These are phyloP conservation scores for Galerucella calmariensis DNA, from an alignment of 2,888 invertebrate genomes.

Conservation along the genomic window DNA sequence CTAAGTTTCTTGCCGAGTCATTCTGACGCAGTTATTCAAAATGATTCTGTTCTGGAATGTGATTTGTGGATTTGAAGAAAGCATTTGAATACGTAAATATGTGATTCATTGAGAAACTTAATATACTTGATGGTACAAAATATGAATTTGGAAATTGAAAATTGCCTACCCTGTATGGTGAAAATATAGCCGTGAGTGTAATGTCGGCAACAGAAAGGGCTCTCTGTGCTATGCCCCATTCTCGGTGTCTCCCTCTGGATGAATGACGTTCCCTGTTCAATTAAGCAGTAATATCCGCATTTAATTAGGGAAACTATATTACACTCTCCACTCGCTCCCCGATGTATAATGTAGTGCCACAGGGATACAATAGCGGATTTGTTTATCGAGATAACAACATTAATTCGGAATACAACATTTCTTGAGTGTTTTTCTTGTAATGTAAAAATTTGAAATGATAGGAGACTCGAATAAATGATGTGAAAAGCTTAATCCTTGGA, in stretches of 20 bases:
- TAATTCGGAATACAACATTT: not conserved
- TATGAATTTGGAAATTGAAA: not conserved
- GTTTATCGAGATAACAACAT: slow-evolving; percentile 6
- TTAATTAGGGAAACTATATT: slow-evolving; percentile 37
- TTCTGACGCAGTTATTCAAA: too few species aligned
- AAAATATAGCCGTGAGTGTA: slow-evolving; percentile 25
- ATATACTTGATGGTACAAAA: too few species aligned
- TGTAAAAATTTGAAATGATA: not conserved
- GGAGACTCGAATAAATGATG: not conserved
- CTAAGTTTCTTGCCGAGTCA: too few species aligned
- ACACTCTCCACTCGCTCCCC: slow-evolving; percentile 22
- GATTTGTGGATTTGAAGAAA: too few species aligned
- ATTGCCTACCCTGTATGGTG: slow-evolving; percentile 20
- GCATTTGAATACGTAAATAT: too few species aligned
- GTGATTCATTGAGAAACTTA: too few species aligned
- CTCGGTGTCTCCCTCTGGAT: slow-evolving; percentile 25
- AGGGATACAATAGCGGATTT: slow-evolving; percentile 20
- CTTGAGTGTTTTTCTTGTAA: not conserved
- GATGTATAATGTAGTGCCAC: slow-evolving; percentile 30
- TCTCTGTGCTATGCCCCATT: slow-evolving; percentile 15
- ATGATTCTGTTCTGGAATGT: too few species aligned
- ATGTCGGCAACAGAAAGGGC: slow-evolving; percentile 33
- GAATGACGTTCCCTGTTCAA: slow-evolving; percentile 35
- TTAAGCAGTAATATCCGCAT: slow-evolving; percentile 39
- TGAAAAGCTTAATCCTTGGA: too few species aligned